phyloP scores from a whole-genome alignment of 2,888 invertebrate species.

The Nymphalis c-album region DNA sequence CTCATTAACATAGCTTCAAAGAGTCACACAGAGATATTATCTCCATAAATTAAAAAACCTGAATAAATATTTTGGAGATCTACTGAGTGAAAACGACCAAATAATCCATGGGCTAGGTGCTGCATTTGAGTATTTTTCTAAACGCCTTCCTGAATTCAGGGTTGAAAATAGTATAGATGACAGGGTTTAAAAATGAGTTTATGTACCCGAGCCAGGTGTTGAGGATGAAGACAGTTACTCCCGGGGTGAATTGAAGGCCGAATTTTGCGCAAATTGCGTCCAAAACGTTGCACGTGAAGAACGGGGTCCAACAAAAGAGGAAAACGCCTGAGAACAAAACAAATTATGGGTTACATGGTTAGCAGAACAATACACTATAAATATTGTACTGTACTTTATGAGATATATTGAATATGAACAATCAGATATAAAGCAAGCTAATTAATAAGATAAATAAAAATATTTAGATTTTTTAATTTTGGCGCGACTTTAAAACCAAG shows the following conservation, averaged over 20 bases:
- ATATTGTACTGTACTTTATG: no score
- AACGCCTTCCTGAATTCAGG: conserved; percentile 99
- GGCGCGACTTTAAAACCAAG: not conserved
- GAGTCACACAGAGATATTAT: no score
- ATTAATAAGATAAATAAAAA: no score
- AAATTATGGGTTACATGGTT: not conserved
- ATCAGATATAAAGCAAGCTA: no score
- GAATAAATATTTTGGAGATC: conserved; percentile 30
- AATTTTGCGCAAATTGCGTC: conserved; percentile 97
- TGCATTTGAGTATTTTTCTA: conserved; percentile 92
- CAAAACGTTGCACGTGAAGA: conserved; percentile 98
- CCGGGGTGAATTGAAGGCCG: conserved; percentile 88
- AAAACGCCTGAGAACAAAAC: conserved; percentile 89
- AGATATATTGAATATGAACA: no score
- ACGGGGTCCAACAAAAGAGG: conserved; percentile 99
- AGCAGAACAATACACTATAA: not conserved
- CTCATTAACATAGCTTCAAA: not conserved
- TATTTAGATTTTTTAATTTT: not conserved
- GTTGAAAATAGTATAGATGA: conserved; percentile 97
- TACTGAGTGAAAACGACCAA: conserved; percentile 60
- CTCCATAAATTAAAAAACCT: no score
- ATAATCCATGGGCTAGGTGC: conserved; percentile 76
- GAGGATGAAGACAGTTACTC: conserved; percentile 94
- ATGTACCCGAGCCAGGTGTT: conserved; percentile 99
- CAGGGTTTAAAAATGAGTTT: conserved; percentile 96